Percentiles rank a stretch among this genome's conserved stretches.
These are phyloP conservation scores for Carollia perspicillata DNA, from an alignment of 2,113 vertebrate genomes.

Conservation along the genomic window DNA sequence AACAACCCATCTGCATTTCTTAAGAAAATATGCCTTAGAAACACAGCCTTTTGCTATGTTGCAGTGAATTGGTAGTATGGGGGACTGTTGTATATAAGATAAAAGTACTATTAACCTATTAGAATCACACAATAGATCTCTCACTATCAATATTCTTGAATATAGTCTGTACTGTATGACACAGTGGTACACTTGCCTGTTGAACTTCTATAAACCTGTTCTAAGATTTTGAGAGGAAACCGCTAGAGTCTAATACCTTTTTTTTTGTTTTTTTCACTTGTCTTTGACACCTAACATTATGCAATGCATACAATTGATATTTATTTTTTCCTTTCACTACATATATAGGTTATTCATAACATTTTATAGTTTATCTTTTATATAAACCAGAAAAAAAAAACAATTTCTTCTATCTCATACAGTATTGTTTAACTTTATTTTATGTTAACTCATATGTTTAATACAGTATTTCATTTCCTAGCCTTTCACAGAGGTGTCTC, in stretches of 20 bases:
- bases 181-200: not conserved
- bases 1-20: not conserved
- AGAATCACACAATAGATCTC: not conserved
- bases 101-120: not conserved
- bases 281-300: not conserved
- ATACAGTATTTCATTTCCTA: not conserved
- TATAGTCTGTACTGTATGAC: not conserved
- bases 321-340: not conserved
- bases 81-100: not conserved
- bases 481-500: not conserved
- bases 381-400: not conserved
- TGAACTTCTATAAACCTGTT: not conserved
- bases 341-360: not conserved
- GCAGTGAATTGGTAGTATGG: too few relatives aligned
- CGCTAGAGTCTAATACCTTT: not conserved
- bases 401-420: not conserved
- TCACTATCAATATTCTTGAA: not conserved
- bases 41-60: not conserved
- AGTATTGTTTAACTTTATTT: not conserved
- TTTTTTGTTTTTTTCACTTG: not conserved
- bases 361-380: constrained; percentile 24
- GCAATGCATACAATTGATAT: not conserved
- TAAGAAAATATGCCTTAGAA: not conserved
- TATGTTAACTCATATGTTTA: constrained; percentile 11
- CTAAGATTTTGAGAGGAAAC: not conserved